Conservation (phyloP, 2,888 invertebrate species). For the Philonicus albiceps region DNA sequence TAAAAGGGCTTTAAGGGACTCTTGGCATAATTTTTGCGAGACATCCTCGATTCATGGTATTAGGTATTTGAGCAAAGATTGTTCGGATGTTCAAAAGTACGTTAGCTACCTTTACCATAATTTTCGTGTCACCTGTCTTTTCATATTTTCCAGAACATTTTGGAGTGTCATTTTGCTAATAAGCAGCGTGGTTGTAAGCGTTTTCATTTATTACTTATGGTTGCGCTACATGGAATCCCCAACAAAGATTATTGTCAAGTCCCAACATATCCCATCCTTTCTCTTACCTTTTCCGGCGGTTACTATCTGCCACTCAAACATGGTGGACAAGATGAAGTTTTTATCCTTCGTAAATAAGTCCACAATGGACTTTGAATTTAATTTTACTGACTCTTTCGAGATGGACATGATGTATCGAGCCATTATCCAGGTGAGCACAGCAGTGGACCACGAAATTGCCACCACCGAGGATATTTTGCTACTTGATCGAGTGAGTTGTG, state of each 20-base stretch:
- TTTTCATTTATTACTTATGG: slow-evolving; percentile 28
- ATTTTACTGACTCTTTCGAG: background rate
- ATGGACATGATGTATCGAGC: slow-evolving; percentile 25
- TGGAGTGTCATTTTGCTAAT: background rate
- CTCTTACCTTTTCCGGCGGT: slow-evolving; percentile 5
- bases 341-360: background rate
- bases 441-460: slow-evolving; percentile 30
- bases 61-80: background rate
- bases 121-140: background rate
- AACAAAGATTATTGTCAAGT: slow-evolving; percentile 2
- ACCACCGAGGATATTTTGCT: slow-evolving; percentile 33
- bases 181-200: background rate
- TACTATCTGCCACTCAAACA: slow-evolving; percentile 1
- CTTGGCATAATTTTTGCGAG: background rate
- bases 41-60: background rate
- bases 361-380: background rate
- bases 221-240: slow-evolving; percentile 25
- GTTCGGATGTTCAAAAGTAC: background rate
- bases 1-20: slow-evolving; percentile 3
- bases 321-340: background rate
- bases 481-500: slow-evolving; percentile 38
- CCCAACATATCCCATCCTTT: slow-evolving; percentile 1
- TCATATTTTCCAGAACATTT: background rate
- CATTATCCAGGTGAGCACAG: slow-evolving; percentile 28
- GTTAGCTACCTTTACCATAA: background rate